Conservation (phyloP, 2,797 vertebrate species). For the Dermochelys coriacea region DNA sequence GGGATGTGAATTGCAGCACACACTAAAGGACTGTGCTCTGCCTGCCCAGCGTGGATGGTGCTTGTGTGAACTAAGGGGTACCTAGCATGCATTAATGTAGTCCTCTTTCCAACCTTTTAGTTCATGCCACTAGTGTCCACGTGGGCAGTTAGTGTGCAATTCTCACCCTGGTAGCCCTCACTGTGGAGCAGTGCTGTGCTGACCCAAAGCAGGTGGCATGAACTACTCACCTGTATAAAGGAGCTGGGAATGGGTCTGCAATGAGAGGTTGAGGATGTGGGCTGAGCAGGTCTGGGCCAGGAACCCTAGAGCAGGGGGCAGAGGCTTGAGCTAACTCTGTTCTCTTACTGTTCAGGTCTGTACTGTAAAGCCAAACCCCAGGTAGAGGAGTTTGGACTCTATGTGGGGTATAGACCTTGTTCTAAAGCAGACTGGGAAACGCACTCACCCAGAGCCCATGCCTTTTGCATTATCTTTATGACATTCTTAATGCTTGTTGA, state of each 20-base stretch:
- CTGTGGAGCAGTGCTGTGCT: not conserved
- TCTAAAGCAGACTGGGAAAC: not conserved
- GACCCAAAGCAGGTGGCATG: not conserved
- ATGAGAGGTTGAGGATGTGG: not conserved
- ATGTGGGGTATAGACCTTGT: not conserved
- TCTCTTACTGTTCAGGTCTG: not conserved
- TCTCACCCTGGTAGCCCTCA: not conserved
- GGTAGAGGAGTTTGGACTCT: not conserved
- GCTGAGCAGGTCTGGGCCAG: not conserved
- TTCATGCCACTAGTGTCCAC: not conserved
- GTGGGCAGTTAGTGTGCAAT: not conserved
- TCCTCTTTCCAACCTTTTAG: not conserved
- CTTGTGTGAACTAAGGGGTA: not conserved
- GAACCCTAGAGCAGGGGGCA: not conserved
- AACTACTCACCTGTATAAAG: not conserved
- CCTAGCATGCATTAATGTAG: not conserved
- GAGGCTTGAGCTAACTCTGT: too few species aligned
- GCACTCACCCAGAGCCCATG: not conserved
- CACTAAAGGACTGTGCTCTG: not conserved
- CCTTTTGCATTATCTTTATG: not conserved
- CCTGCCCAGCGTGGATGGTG: not conserved
- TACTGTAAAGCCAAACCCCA: not conserved
- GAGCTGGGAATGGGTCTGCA: not conserved
- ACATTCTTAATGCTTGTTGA: not conserved
- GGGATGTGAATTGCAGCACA: not conserved